Base-by-base conservation (phyloP, 1,140 invertebrate genomes). In the Formica selysi region DNA sequence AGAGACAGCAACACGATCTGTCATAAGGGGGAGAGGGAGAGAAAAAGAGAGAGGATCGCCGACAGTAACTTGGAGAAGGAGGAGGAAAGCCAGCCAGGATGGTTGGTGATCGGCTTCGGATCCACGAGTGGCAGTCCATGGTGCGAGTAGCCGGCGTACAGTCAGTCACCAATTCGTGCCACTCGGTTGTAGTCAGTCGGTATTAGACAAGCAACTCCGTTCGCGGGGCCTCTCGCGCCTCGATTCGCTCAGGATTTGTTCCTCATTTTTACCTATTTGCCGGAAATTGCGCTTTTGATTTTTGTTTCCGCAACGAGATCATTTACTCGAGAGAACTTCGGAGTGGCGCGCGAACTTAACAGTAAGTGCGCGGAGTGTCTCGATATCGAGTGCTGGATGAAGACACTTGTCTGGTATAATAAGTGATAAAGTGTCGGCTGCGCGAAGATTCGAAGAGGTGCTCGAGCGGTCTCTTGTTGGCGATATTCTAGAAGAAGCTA, bases 71-170 rank as follows among this genome's bases (percentile, higher is more conserved):
- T 67, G 48, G 81, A 87, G 85, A 89, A 89, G 84, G 87, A 91
- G 89, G 32, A 90, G 87, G 87, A 90, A 91, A 81, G 74, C 87
- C 85, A 84, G 76, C 62, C 74, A 85, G 90, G 89, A 87, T 84
- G 89, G 81, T 87, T 51, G 85, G 87, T 84, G 87, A 91, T 91
- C 90, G 87, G 68, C 73, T 88, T 76, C 57, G 90, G 85, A 89
- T 86, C 87, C 81, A 65, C 70, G 85, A 88, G 86, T 84, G 79
- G 81, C 89, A 91, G 89, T 87, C 64, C 87, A 90, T 87, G 87
- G 85, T 73, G 85, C 81, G 78, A 59, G 79, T 85, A 90, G 85
- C 89, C 87, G 81, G 78, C 76, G 76, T 57, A 64, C 64, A 89
- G 84, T 89, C 87, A 85, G 89, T 89, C 87, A 81, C 70, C 84